Evolutionary conservation across 2,797 vertebrate genomes (phyloP).

Genomic region (Galagoides demidoff): DNA sequence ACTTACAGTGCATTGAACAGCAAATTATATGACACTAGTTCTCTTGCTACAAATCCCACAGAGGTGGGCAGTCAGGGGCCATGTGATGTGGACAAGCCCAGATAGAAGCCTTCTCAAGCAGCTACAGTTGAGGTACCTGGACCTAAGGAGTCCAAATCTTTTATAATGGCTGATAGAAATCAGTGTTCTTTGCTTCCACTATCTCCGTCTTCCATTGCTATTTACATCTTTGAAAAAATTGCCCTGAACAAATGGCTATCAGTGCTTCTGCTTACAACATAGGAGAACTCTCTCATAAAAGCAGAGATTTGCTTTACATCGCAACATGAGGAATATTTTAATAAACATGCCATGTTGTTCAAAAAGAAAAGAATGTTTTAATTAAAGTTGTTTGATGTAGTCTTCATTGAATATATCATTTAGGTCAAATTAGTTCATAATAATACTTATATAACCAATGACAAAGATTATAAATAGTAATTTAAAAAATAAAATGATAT

Average conservation of each 20-base stretch:
- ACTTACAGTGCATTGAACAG: not conserved
- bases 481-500: not conserved
- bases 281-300: not conserved
- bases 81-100: not conserved
- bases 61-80: not conserved
- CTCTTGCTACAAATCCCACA: not conserved
- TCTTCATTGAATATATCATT: not conserved
- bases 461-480: not conserved
- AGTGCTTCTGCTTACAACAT: not conserved
- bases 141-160: not conserved
- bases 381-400: not conserved
- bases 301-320: not conserved
- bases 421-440: not conserved
- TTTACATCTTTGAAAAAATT: not conserved
- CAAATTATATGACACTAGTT: not conserved
- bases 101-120: not conserved
- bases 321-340: not conserved
- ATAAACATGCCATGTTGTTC: not conserved
- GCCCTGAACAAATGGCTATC: not conserved
- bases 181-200: not conserved
- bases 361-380: not conserved
- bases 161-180: not conserved
- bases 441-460: not conserved
- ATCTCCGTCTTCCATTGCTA: not conserved
- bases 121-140: not conserved